A percentile compares a stretch with the other conserved stretches of the same genome.
These are phyloP conservation scores for Tachycineta bicolor DNA, from an alignment of 2,113 vertebrate genomes.

Conservation along the genomic window DNA sequence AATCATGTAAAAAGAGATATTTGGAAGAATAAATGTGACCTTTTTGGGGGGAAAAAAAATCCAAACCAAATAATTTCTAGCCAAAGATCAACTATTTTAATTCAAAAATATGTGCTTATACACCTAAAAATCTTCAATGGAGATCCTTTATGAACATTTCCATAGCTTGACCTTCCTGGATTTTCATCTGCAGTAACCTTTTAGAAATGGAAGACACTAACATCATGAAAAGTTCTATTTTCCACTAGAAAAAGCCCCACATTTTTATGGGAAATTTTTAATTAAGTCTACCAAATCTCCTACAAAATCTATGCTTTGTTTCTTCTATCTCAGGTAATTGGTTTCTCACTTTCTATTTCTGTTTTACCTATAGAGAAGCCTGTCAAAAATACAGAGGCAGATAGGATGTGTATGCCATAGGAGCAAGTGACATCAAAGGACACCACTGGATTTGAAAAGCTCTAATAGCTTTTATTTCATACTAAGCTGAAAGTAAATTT, in stretches of 20 bases:
- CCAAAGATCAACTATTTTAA: not conserved
- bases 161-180: not conserved
- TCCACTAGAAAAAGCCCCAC: accelerated
- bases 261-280: not conserved
- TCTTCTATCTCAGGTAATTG: not conserved
- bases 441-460: not conserved
- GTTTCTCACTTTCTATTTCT: not conserved
- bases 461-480: not conserved
- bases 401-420: not conserved
- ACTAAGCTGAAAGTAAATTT: not conserved
- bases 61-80: not conserved
- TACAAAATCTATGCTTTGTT: not conserved
- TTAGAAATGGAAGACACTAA: not conserved
- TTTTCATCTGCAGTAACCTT: not conserved
- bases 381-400: not conserved
- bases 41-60: not conserved
- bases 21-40: not conserved
- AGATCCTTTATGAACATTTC: not conserved
- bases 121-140: not conserved
- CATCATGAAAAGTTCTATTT: not conserved
- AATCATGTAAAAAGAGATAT: not conserved
- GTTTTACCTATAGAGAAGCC: not conserved
- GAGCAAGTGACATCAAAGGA: not conserved
- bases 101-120: not conserved
- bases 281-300: not conserved